Base-by-base conservation (phyloP, 2,888 invertebrate genomes). In the Exocentrus adspersus region DNA sequence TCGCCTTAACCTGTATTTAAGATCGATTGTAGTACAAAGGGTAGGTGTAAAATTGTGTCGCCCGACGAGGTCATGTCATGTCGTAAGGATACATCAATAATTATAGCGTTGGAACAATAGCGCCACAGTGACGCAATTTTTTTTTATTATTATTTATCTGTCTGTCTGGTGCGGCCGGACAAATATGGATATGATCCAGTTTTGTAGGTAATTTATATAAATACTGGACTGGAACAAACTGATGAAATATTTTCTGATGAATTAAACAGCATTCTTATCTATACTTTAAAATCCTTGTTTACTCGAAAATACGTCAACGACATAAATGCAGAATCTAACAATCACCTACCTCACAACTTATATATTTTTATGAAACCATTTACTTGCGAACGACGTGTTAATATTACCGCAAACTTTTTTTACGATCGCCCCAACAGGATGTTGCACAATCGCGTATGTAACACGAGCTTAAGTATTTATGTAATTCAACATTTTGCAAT, bases 21-120 rank as follows among this genome's bases (percentile, higher is more conserved):
- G 14, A 48, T 7, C 14, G 21, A 48, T 2, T 6, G 19, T 12
- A 21, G 42, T 45, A 60, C 53, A 52, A 53, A 60, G 60, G 60
- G 60, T 53, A 45, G 53, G 60, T 53, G 51, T 14, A 46, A 48
- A 37, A 58, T 50, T 20, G 21, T 54, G 54, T 43, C 21, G 16
- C 21, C 20, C 28, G 28, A 14, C 52, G 10, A 37, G 43, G 43
- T 37, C 53, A 20, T 9, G 53, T 32, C 17, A 24, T 14, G 28
- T 37, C 28, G 1, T 46, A 30, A 53, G 45, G 53, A 60, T 21
- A 21, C 19, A 51, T 42, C 32, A 52, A 51, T 59, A 51, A 51
- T 51, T 37, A 37, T 37, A 37, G 12, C 37, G 2, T 6, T n/a
- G 5, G 2, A n/a, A 37, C 37, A 37, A 37, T 37, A 37, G 14